phyloP scores from a whole-genome alignment of 2,113 vertebrate genomes.

The Tauraco erythrolophus region DNA sequence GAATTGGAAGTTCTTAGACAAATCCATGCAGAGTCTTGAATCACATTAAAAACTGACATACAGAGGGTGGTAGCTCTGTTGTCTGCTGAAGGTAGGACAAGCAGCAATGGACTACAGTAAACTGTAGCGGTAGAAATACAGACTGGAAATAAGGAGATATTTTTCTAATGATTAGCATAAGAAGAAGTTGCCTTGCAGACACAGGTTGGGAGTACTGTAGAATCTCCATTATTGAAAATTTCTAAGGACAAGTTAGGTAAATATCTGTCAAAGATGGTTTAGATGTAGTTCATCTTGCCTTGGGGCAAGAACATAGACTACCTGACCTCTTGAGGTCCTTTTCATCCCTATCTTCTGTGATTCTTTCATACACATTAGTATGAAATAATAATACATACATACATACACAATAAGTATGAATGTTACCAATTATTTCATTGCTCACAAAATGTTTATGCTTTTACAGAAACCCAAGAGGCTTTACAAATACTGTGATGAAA shows the following conservation, averaged over 20 bases:
- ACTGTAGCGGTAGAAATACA: neutral
- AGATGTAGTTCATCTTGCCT: slow-evolving; percentile 1
- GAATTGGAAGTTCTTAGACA: neutral
- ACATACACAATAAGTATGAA: too few species aligned
- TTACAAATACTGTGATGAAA: neutral
- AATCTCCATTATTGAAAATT: neutral
- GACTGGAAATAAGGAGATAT: neutral
- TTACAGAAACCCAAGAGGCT: neutral
- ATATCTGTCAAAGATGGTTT: slow-evolving; percentile 14
- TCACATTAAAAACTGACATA: neutral
- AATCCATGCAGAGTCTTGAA: neutral
- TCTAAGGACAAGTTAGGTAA: neutral
- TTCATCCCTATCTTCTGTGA: neutral
- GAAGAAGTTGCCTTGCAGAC: neutral
- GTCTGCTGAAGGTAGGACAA: neutral
- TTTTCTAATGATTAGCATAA: neutral
- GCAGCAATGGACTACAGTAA: neutral
- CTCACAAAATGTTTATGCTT: neutral
- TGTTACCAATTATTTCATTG: neutral
- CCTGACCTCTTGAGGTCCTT: neutral
- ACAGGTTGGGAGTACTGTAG: neutral
- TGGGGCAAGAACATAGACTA: slow-evolving; percentile 7
- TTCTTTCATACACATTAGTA: slow-evolving; percentile 1
- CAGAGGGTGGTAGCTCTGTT: neutral
- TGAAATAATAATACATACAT: too few species aligned